A percentile compares a stretch with the other conserved stretches of the same genome.
These are phyloP conservation scores for Gymnoscopelus braueri DNA, from an alignment of 2,797 vertebrate genomes.

Conservation along the genomic window DNA sequence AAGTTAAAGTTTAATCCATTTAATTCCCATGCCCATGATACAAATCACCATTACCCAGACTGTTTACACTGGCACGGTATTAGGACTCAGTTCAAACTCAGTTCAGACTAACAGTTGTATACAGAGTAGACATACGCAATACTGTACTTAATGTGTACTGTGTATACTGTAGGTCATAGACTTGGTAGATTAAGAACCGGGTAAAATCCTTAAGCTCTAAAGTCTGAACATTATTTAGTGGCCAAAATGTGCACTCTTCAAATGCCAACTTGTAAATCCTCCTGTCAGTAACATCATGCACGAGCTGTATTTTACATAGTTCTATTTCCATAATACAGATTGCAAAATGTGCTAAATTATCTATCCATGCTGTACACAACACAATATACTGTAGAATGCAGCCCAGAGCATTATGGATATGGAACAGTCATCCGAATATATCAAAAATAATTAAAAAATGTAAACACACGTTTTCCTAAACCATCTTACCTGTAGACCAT, in stretches of 20 bases:
- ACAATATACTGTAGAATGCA: not conserved
- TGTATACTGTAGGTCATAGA: not conserved
- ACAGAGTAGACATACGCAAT: too few relatives aligned
- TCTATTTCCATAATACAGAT: not conserved
- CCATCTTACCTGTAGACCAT: slow-evolving; percentile 75
- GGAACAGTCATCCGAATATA: not conserved
- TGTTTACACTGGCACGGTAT: slow-evolving; percentile 11
- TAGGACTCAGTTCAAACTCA: too few relatives aligned
- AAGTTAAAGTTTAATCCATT: slow-evolving; percentile 48
- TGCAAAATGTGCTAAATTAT: not conserved
- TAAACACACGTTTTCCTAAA: slow-evolving; percentile 10
- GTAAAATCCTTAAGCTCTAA: too few relatives aligned
- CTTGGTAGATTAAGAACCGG: too few relatives aligned
- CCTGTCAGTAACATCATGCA: too few relatives aligned
- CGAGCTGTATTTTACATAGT: too few relatives aligned
- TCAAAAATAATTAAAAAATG: not conserved
- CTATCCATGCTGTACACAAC: too few relatives aligned
- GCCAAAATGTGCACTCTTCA: too few relatives aligned
- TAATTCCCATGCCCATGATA: slow-evolving; percentile 39
- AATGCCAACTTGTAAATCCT: too few relatives aligned
- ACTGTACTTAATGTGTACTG: too few relatives aligned
- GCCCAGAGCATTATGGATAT: not conserved
- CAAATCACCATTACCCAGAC: slow-evolving; percentile 3
- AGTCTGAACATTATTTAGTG: too few relatives aligned
- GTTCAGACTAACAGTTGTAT: too few relatives aligned